Evolutionary conservation across 2,797 vertebrate genomes (phyloP), one percentile per base, ranked within the genome.

Genomic region (Pogonophryne albipinna): DNA sequence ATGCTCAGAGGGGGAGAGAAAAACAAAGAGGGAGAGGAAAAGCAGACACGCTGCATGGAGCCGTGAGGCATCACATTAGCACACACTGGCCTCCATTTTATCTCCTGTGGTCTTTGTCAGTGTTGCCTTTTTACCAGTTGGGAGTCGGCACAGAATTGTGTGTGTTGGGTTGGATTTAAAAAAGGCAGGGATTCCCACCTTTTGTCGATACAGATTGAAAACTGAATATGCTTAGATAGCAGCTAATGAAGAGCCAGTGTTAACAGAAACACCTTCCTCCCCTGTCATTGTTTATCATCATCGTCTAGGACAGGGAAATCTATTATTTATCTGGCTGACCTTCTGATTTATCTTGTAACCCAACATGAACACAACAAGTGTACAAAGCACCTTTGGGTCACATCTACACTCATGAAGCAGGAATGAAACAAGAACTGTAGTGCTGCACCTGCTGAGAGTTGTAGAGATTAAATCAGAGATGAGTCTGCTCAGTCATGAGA

Each of bases 61-160:
- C 93, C 88, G 89, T 86, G 89, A 92, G 93, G 88, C 92, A 91
- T 93, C 87, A 85, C 91, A 93, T 93, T 93, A 93, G 83, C 92
- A 91, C 92, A 92, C 93, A 92, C 91, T 92, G 91, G 91, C 89
- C 89, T 90, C 91, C 92, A 93, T 92, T 94, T 93, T 93, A 92
- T 92, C 93, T 93, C 93, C 93, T 92, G 92, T 93, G 92, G 93
- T 94, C 93, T 92, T 91, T 90, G 92, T 93, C 92, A 93, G 80
- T 90, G 92, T 89, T 94, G 93, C 83, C 93, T 94, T 94, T 94
- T 94, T 94, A 91, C 84, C 93, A 94, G 93, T 94, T 92, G 87
- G 91, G 79, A 82, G 88, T 87, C 74, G 74, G 71, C 53, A 41
- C 79, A 85, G 91, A 87, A 80, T 61, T 82, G 76, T 87, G 83